A percentile compares a stretch with the other conserved stretches of the same genome.
phyloP scores from a whole-genome alignment of 2,888 invertebrate species.

The Ichneumoninae sp. region DNA sequence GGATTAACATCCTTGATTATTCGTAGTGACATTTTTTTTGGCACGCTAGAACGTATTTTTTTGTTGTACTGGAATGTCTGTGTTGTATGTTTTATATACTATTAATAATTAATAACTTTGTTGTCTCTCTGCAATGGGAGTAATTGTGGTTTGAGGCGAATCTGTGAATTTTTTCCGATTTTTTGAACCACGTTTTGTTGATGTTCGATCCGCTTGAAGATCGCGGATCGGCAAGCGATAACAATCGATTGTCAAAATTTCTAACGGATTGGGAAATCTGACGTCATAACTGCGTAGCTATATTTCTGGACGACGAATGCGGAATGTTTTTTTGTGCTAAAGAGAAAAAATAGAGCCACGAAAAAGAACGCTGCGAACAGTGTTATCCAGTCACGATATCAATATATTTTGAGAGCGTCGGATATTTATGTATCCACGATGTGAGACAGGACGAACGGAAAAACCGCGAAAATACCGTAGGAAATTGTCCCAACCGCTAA shows the following conservation, averaged over 20 bases:
- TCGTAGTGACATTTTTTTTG: slow-evolving; percentile 5
- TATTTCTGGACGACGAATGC: neutral
- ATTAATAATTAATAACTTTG: neutral
- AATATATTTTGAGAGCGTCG: slow-evolving; percentile 53
- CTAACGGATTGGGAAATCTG: neutral
- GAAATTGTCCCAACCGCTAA: slow-evolving; percentile 32
- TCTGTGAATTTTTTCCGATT: neutral
- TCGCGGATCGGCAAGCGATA: neutral
- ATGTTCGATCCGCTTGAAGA: slow-evolving; percentile 21
- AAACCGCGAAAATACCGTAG: slow-evolving; percentile 67
- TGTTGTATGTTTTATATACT: slow-evolving; percentile 9
- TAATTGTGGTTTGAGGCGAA: neutral
- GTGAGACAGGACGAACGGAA: slow-evolving; percentile 53
- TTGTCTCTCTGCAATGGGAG: neutral
- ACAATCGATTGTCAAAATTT: neutral
- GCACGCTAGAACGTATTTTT: slow-evolving; percentile 17
- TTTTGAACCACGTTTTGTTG: slow-evolving; percentile 12
- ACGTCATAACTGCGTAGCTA: slow-evolving; percentile 3
- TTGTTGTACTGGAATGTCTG: neutral
- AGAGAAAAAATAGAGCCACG: slow-evolving; percentile 14
- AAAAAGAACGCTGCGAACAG: slow-evolving; percentile 39
- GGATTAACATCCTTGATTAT: slow-evolving; percentile 1
- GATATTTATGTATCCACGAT: slow-evolving; percentile 55
- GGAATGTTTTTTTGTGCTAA: neutral
- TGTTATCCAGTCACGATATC: slow-evolving; percentile 64